Percentiles rank a stretch among this genome's conserved stretches.
Conservation (phyloP, 2,797 vertebrate species). For the Liasis olivaceus region DNA sequence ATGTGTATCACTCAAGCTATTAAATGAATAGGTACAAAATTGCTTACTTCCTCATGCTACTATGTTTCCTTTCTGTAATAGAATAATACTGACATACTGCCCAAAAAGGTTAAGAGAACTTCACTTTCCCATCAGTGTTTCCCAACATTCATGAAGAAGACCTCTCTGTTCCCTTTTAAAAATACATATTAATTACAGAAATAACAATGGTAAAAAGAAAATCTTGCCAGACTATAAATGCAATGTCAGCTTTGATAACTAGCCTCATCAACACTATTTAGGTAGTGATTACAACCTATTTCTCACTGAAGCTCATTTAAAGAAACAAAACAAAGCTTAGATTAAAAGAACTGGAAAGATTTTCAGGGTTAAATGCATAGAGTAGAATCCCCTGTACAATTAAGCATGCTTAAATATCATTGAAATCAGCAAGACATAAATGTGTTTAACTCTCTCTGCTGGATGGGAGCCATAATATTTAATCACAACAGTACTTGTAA, state of each 20-base stretch:
- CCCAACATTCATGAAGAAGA: conserved; percentile 58
- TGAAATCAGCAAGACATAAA: not conserved
- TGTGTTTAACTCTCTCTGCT: not conserved
- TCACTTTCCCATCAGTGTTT: conserved; percentile 57
- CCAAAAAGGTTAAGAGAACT: conserved; percentile 57
- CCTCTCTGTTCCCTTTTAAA: conserved; percentile 55
- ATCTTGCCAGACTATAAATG: conserved; percentile 59
- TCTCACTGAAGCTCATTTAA: conserved; percentile 50
- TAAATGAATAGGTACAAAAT: conserved; percentile 7
- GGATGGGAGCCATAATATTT: not conserved
- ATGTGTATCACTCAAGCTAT: conserved; percentile 3
- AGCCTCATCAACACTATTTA: conserved; percentile 62
- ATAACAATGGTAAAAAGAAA: conserved; percentile 55
- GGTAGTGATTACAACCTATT: conserved; percentile 66
- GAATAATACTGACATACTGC: conserved; percentile 21
- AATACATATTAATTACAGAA: conserved; percentile 18
- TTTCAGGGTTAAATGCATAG: conserved; percentile 40
- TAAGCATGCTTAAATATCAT: conserved; percentile 2
- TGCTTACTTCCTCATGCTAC: not conserved
- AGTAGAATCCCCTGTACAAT: not conserved
- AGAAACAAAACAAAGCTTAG: not conserved
- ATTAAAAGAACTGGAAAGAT: conserved; percentile 8
- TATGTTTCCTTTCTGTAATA: conserved; percentile 21
- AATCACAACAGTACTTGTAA: conserved; percentile 46
- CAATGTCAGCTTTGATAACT: conserved; percentile 66